These are phyloP conservation scores for Drosophila setifemur DNA, from an alignment of 1,140 invertebrate genomes.

Conservation along the genomic window DNA sequence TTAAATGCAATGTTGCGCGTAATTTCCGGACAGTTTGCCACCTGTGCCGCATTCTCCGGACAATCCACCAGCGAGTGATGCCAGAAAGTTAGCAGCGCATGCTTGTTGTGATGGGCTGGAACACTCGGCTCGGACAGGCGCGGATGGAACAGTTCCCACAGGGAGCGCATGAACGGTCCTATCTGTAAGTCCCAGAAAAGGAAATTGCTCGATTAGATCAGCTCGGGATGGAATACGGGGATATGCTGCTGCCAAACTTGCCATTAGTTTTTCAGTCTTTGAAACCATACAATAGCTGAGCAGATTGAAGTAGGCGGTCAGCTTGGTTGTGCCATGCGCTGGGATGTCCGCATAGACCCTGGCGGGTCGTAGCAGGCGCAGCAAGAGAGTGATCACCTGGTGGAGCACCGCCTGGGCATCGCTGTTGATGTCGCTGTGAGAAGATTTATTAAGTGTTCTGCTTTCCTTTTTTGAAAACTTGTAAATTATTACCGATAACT, in stretches of 20 bases:
- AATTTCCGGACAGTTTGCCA: slow-evolving; percentile 91
- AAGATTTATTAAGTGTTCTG: neutral
- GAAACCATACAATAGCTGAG: slow-evolving; percentile 95
- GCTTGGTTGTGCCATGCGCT: slow-evolving; percentile 93
- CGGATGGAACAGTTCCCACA: slow-evolving; percentile 97
- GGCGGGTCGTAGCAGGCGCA: slow-evolving; percentile 90
- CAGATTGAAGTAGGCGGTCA: slow-evolving; percentile 95
- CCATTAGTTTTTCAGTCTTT: slow-evolving; percentile 95
- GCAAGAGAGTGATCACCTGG: slow-evolving; percentile 91
- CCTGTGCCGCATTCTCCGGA: slow-evolving; percentile 94
- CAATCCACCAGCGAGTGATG: slow-evolving; percentile 95
- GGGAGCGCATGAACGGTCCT: slow-evolving; percentile 93
- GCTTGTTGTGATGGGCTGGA: slow-evolving; percentile 97
- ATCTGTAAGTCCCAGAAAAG: slow-evolving; percentile 85
- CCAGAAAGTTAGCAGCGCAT: slow-evolving; percentile 95
- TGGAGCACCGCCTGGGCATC: slow-evolving; percentile 92
- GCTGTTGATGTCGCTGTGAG: slow-evolving; percentile 83
- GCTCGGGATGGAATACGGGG: neutral
- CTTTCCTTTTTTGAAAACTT: neutral
- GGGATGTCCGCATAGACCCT: slow-evolving; percentile 92
- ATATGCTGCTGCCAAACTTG: slow-evolving; percentile 81
- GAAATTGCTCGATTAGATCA: neutral
- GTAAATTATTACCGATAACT: slow-evolving; percentile 63
- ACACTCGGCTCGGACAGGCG: slow-evolving; percentile 97
- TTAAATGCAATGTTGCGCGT: slow-evolving; percentile 95